Percentiles rank a stretch among this genome's conserved stretches.
phyloP scores from a whole-genome alignment of 2,797 vertebrate genomes.

The Clarias fuscus region DNA sequence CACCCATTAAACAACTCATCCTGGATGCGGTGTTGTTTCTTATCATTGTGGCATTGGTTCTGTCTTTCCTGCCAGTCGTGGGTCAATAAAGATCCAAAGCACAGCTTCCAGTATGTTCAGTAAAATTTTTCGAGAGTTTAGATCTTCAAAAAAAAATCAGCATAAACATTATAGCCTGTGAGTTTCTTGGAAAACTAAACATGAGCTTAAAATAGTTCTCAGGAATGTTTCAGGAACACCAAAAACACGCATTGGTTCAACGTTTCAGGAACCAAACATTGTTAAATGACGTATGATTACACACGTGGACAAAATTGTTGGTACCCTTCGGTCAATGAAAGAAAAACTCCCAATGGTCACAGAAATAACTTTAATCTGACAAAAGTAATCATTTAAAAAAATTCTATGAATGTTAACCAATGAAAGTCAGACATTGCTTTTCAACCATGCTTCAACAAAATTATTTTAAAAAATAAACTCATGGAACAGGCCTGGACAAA shows the following conservation, averaged over 20 bases:
- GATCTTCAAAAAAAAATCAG: background rate
- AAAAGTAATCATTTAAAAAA: too few relatives aligned
- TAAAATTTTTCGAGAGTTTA: background rate
- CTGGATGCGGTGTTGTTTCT: slow-evolving; percentile 69
- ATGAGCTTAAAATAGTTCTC: background rate
- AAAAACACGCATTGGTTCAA: background rate
- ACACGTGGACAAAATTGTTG: too few relatives aligned
- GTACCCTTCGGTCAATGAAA: too few relatives aligned
- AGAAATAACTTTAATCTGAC: too few relatives aligned
- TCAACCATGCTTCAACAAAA: too few relatives aligned
- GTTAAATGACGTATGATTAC: background rate
- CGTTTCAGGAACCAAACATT: background rate
- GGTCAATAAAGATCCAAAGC: slow-evolving; percentile 35
- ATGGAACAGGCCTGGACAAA: too few relatives aligned
- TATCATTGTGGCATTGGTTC: slow-evolving; percentile 64
- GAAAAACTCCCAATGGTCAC: too few relatives aligned
- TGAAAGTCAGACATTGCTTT: too few relatives aligned
- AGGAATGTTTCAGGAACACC: background rate
- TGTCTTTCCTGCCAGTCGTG: slow-evolving; percentile 78
- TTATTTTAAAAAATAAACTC: too few relatives aligned
- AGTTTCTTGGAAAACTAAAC: background rate
- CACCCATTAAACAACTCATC: slow-evolving; percentile 55
- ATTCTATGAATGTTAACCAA: too few relatives aligned
- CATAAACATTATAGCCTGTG: background rate
- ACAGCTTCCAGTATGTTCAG: background rate